A percentile compares a stretch with the other conserved stretches of the same genome.
phyloP scores from a whole-genome alignment of 2,888 invertebrate species.

The Steinernema hermaphroditum region DNA sequence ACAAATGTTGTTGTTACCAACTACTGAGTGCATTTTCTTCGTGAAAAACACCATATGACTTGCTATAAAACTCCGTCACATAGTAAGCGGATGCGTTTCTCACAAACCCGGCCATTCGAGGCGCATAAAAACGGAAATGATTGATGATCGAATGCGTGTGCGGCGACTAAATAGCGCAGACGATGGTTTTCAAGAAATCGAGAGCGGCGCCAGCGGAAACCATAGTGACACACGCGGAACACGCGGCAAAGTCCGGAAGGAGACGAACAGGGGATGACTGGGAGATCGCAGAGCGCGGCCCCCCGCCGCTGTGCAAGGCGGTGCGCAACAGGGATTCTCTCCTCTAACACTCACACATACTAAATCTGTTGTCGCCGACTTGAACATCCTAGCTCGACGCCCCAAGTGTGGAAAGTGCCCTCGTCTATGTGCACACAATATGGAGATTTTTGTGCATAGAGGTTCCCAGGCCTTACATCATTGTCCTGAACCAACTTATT shows the following conservation, averaged over 20 bases:
- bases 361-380: conserved; percentile 9
- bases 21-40: too few species aligned
- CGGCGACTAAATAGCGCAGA: background rate
- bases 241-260: background rate
- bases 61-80: too few species aligned
- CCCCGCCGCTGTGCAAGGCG: conserved; percentile 27
- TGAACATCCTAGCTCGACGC: background rate
- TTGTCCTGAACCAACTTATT: background rate
- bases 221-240: conserved; percentile 20
- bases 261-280: conserved; percentile 1
- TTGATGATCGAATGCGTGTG: background rate
- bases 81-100: too few species aligned
- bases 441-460: conserved; percentile 39
- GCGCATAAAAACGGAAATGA: background rate
- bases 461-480: background rate
- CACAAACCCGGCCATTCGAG: background rate
- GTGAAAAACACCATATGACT: too few species aligned
- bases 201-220: conserved; percentile 23
- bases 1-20: too few species aligned
- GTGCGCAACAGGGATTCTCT: conserved; percentile 30
- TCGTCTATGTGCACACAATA: conserved; percentile 8
- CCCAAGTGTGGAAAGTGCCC: background rate
- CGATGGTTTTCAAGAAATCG: background rate
- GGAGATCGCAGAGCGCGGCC: background rate
- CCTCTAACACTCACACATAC: conserved; percentile 13